Conservation (phyloP, 1,140 invertebrate genomes). For the Trichoplusia ni region DNA sequence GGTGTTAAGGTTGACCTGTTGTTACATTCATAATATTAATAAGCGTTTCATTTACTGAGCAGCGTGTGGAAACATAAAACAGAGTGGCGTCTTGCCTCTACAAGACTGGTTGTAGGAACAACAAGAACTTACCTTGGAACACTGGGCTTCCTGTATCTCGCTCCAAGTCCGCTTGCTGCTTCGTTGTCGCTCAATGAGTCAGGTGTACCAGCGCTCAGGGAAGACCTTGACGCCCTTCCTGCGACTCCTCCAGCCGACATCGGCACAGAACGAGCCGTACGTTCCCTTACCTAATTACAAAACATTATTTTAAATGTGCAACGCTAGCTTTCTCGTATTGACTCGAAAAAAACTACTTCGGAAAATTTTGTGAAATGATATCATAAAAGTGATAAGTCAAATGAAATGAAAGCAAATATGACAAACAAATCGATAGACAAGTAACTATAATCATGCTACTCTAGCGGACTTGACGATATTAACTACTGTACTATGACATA, state of each 20-base stretch:
- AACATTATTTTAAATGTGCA: background rate
- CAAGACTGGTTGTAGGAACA: no score
- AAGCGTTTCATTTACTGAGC: background rate
- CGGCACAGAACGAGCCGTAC: slow-evolving; percentile 91
- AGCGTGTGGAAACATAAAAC: background rate
- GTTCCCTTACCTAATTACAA: slow-evolving; percentile 90
- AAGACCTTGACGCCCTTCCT: slow-evolving; percentile 85
- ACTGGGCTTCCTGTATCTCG: slow-evolving; percentile 84
- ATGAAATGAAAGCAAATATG: slow-evolving; percentile 20
- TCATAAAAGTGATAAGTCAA: background rate
- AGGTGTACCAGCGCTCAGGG: slow-evolving; percentile 90
- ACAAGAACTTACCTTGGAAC: slow-evolving; percentile 73
- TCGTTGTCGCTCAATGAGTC: slow-evolving; percentile 94
- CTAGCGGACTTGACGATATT: slow-evolving; percentile 29
- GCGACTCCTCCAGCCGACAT: slow-evolving; percentile 84
- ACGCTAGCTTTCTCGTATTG: background rate
- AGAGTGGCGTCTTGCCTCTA: no score
- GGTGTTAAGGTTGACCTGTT: slow-evolving; percentile 83
- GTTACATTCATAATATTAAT: no score
- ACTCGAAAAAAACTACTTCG: background rate
- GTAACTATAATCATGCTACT: slow-evolving; percentile 28
- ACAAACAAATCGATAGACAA: slow-evolving; percentile 9
- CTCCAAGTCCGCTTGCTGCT: slow-evolving; percentile 85
- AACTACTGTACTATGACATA: slow-evolving; percentile 21
- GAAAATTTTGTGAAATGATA: background rate